These are phyloP conservation scores for Mirza zaza DNA, from an alignment of 2,113 vertebrate genomes.

Conservation along the genomic window DNA sequence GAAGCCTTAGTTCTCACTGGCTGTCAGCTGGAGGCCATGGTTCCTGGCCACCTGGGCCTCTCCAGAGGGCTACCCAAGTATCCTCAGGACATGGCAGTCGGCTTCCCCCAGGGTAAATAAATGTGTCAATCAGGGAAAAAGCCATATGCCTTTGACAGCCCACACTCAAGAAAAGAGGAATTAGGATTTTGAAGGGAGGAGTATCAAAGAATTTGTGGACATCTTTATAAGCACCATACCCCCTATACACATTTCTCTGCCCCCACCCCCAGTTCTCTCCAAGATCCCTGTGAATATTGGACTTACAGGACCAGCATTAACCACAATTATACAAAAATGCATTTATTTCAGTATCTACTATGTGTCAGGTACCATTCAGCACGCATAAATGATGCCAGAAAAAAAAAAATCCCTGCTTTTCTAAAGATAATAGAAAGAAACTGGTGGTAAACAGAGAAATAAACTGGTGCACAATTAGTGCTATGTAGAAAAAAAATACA, in stretches of 20 bases:
- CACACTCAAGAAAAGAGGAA: not conserved
- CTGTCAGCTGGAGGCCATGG: not conserved
- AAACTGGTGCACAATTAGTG: not conserved
- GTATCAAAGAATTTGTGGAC: not conserved
- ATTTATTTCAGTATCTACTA: slow-evolving; percentile 16
- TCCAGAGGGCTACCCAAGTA: not conserved
- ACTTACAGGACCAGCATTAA: not conserved
- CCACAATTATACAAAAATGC: not conserved
- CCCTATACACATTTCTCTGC: not conserved
- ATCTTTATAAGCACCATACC: not conserved
- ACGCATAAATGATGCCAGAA: not conserved
- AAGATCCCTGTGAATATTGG: not conserved
- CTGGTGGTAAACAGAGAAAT: not conserved
- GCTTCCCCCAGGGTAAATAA: not conserved
- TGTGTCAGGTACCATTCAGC: not conserved
- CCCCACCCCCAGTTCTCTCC: not conserved
- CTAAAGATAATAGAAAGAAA: not conserved
- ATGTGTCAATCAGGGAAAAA: not conserved
- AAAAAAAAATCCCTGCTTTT: not conserved
- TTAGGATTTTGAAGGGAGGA: not conserved
- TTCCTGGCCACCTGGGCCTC: not conserved
- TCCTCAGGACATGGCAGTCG: not conserved
- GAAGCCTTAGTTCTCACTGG: not conserved
- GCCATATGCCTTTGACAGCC: not conserved
- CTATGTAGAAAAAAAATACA: not conserved